Evolutionary conservation across 2,888 invertebrate genomes (phyloP).

Genomic region (Euplexia lucipara): DNA sequence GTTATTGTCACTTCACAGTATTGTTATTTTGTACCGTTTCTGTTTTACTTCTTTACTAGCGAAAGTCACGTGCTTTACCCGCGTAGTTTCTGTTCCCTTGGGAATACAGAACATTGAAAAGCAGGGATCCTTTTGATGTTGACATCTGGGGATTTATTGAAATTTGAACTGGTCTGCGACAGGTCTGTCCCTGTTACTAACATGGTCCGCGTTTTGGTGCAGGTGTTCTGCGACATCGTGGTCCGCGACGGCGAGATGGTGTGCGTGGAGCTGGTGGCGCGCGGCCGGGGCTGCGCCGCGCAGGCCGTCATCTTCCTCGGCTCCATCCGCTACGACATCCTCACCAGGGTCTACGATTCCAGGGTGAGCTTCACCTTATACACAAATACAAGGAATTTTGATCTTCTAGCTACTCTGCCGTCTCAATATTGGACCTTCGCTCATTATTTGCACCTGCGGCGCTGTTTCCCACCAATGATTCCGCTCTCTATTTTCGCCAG

Average conservation of each 20-base stretch:
- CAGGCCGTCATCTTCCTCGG: constrained; percentile 99
- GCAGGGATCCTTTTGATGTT: no score
- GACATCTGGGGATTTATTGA: no score
- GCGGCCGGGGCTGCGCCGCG: constrained; percentile 95
- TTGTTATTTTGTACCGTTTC: not conserved
- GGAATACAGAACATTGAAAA: no score
- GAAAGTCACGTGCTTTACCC: no score
- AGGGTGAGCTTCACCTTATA: constrained; percentile 92
- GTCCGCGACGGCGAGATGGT: constrained; percentile 99
- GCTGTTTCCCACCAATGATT: not conserved
- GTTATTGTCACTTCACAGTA: not conserved
- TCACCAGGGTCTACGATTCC: constrained; percentile 99
- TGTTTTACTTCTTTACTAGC: not conserved
- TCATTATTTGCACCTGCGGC: not conserved
- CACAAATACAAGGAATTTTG: not conserved
- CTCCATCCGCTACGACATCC: constrained; percentile 98
- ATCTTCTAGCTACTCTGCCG: not conserved
- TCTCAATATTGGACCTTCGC: not conserved
- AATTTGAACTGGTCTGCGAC: no score
- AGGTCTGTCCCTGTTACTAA: not conserved
- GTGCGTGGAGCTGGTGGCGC: constrained; percentile 98
- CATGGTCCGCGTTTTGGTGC: constrained; percentile 28
- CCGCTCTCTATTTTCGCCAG: not conserved
- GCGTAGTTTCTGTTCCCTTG: no score
- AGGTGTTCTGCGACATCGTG: constrained; percentile 98